phyloP scores from a whole-genome alignment of 2,113 vertebrate genomes.

The Solenodon paradoxus region DNA sequence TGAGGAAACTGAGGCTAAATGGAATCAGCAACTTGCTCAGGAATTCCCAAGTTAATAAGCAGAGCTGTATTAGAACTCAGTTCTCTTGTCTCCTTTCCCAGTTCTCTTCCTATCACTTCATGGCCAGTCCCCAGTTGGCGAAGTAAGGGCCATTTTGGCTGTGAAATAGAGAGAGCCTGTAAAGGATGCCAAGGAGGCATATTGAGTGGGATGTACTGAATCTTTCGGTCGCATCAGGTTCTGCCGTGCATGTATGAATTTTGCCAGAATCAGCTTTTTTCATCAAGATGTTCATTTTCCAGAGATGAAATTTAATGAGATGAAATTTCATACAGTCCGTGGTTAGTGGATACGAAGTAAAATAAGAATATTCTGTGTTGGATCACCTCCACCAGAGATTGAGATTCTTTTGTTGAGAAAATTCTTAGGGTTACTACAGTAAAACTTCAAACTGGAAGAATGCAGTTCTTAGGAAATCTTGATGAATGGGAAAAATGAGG shows the following conservation, averaged over 20 bases:
- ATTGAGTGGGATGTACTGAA: slow-evolving; percentile 58
- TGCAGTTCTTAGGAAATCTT: not conserved
- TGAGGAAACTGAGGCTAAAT: slow-evolving; percentile 19
- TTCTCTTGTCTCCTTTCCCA: slow-evolving; percentile 12
- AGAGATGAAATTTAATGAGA: slow-evolving; percentile 67
- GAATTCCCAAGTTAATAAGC: not conserved
- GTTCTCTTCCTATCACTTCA: slow-evolving; percentile 7
- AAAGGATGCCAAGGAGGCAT: slow-evolving; percentile 60
- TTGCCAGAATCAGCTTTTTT: slow-evolving; percentile 67
- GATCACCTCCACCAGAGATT: not conserved
- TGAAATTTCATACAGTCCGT: slow-evolving; percentile 42
- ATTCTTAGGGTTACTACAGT: not conserved
- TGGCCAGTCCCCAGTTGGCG: not conserved
- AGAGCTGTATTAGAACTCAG: slow-evolving; percentile 19
- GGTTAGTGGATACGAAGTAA: slow-evolving; percentile 47
- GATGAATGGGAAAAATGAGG: not conserved
- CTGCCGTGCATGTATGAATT: slow-evolving; percentile 46
- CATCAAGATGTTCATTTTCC: slow-evolving; percentile 70
- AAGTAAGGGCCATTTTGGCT: slow-evolving; percentile 25
- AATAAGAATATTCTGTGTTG: slow-evolving; percentile 11
- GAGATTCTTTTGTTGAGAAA: not conserved
- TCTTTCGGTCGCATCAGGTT: slow-evolving; percentile 54
- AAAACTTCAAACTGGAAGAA: slow-evolving; percentile 10
- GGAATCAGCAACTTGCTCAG: not conserved
- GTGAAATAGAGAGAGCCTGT: not conserved